These are phyloP conservation scores for Ceratotherium simum DNA, from an alignment of 2,113 vertebrate species.

Conservation along the genomic window DNA sequence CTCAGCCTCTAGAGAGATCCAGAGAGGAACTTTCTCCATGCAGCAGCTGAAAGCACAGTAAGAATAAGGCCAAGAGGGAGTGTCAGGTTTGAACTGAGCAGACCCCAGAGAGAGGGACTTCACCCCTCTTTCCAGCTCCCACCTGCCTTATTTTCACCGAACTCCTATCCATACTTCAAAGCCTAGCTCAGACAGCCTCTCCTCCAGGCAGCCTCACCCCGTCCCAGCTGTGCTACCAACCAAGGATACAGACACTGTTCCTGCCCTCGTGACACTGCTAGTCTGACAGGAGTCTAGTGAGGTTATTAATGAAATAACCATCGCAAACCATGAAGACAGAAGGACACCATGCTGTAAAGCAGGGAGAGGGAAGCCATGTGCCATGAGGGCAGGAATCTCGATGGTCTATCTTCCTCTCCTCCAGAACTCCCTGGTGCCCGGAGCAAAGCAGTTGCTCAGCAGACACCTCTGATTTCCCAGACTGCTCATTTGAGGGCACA, in stretches of 20 bases:
- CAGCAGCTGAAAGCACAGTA: background rate
- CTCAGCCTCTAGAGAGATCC: background rate
- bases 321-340: background rate
- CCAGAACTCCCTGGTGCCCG: background rate
- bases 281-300: background rate
- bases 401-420: too few species aligned
- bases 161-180: constrained; percentile 37
- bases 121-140: background rate
- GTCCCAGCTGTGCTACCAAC: background rate
- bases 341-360: rapidly evolving
- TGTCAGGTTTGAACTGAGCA: background rate
- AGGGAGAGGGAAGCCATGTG: rapidly evolving
- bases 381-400: background rate
- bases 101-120: background rate
- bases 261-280: too few species aligned
- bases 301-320: background rate
- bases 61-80: background rate
- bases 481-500: background rate
- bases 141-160: background rate
- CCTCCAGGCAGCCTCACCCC: background rate
- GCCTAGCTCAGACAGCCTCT: background rate
- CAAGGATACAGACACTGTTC: background rate
- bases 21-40: background rate
- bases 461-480: too few species aligned
- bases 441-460: background rate